Conservation (phyloP, 2,113 vertebrate genomes). For the Myotis lucifugus region DNA sequence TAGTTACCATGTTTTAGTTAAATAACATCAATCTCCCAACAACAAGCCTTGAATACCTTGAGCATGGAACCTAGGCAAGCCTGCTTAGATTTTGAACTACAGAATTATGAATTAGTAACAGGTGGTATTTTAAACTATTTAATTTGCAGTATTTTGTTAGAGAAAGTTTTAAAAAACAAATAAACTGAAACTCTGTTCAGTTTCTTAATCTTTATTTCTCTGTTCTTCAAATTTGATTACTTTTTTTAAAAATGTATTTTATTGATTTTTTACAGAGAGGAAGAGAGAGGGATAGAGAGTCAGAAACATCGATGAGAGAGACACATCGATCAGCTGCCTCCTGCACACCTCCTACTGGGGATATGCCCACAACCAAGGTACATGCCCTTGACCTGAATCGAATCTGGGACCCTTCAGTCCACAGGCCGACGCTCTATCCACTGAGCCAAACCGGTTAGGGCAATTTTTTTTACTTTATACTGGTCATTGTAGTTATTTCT, state of each 20-base stretch:
- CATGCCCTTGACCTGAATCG: too few relatives aligned
- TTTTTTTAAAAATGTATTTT: not conserved
- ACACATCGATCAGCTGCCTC: too few relatives aligned
- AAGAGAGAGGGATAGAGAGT: too few relatives aligned
- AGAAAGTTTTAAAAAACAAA: not conserved
- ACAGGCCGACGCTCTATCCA: too few relatives aligned
- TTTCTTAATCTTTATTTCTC: not conserved
- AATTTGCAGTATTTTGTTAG: not conserved
- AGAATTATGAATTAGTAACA: not conserved
- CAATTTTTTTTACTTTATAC: not conserved
- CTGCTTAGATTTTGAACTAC: conserved; percentile 6
- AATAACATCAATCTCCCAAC: not conserved
- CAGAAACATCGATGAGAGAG: too few relatives aligned
- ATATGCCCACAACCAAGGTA: too few relatives aligned
- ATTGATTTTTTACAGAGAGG: too few relatives aligned
- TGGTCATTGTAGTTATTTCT: not conserved
- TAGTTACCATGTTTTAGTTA: not conserved
- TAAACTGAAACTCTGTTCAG: not conserved
- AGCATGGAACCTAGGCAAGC: not conserved
- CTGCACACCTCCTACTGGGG: too few relatives aligned
- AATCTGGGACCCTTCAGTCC: too few relatives aligned
- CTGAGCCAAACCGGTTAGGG: too few relatives aligned
- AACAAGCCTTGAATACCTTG: not conserved
- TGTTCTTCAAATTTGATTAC: not conserved
- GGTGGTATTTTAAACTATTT: not conserved